Base-by-base conservation (phyloP, 1,140 invertebrate species). In the Yoshiicerus persimilis region DNA sequence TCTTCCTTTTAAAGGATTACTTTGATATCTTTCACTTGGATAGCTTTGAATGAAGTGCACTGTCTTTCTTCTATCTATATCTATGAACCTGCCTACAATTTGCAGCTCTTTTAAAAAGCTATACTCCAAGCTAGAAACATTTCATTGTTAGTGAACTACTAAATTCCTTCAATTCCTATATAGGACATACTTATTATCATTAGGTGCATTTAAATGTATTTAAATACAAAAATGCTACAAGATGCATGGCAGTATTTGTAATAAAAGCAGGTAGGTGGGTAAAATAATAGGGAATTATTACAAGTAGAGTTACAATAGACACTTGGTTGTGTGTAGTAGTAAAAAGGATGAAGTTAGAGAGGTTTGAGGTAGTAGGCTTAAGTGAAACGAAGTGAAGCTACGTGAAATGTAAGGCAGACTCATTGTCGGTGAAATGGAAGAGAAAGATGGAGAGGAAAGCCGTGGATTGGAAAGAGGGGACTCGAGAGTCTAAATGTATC, bases 1-100 rank as follows among this genome's bases (percentile, higher is more conserved):
- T 80, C 30, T 80, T n/a, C 47, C 47, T 80, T 80, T 80, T 80
- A 80, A 80, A 34, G 75, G 75, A 80, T 80, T 80, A 80, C 75
- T 80, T 38, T 80, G 75, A 80, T 80, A 80, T 56, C 47, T 56
- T 56, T n/a, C 47, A 80, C 27, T 80, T 80, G 75, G 32, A 5
- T 80, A 38, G 34, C 30, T 30, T 36, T 1, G 34, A 80, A 80
- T 34, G 32, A 32, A 36, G 30, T 36, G 23, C 1, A 38, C 30
- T 23, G n/a, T 47, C 41, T 8, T 20, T n/a, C 47, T 16, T 5
- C 16, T n/a, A 5, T 4, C 16, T 16, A 16, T 56, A 56, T 34
- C 6, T 23, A 77, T 36, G 34, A 23, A 36, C 3, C 9, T 20
- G 32, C 13, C 30, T 38, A 80, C 75, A 80, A 80, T 80, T 80